These are phyloP conservation scores for Junco hyemalis DNA, from an alignment of 2,113 vertebrate species.

Conservation along the genomic window DNA sequence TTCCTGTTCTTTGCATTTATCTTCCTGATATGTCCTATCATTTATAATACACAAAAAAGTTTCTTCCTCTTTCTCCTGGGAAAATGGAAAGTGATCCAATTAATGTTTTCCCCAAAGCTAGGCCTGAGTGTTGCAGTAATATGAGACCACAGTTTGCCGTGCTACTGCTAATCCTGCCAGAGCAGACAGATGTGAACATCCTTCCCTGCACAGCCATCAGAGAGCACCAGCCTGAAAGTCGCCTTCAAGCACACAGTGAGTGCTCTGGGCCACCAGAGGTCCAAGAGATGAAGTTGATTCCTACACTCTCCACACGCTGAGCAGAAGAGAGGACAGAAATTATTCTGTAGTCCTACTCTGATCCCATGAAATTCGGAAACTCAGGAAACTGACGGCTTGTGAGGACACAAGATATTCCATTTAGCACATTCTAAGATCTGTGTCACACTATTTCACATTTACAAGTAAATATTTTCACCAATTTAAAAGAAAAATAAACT, in stretches of 20 bases:
- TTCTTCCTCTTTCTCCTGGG: neutral
- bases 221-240: neutral
- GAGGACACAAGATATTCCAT: neutral
- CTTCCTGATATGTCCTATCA: neutral
- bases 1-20: neutral
- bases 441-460: neutral
- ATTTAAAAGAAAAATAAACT: neutral
- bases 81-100: neutral
- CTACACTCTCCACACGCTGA: too few species aligned
- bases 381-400: neutral
- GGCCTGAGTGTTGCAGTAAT: neutral
- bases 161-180: neutral
- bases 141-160: neutral
- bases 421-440: neutral
- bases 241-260: neutral
- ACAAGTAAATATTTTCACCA: neutral
- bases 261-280: neutral
- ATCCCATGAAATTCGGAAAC: neutral
- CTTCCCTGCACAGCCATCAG: neutral
- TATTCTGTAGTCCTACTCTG: neutral
- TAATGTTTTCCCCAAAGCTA: neutral
- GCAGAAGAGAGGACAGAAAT: neutral
- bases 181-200: neutral
- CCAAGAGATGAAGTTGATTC: neutral
- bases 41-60: neutral